Evolutionary conservation across 2,797 vertebrate genomes (phyloP), one percentile per base, ranked within the genome.

Genomic region (Chaetophractus vellerosus): DNA sequence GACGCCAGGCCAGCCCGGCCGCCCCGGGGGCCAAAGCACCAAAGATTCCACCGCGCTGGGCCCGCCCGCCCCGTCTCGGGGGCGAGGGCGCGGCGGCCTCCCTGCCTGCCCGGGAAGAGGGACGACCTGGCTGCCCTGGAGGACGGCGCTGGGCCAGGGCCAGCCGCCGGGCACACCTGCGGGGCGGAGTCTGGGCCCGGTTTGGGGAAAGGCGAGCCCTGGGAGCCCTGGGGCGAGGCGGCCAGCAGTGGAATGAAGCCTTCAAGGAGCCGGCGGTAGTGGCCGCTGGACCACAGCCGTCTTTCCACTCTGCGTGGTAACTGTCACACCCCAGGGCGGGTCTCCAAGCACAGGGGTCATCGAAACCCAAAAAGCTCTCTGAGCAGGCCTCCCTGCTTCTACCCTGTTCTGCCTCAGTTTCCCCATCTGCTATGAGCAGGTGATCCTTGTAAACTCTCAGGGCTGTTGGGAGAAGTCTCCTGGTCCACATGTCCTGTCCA

Each of bases 371-470:
- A 88, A 57, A 55, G 21, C 41, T 90, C 64, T 69, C 87, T 16
- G 31, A 92, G 78, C 83, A 78, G 92, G 87, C 72, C 18, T 84
- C 59, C 82, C 31, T 78, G 80, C 26, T 41, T 82, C 82, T 11
- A 79, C 71, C 94, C 75, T 66, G 26, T 21, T 74, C 90, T 69
- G 93, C 90, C 92, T 97, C 75, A 21, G 91, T 66, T 96, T 78
- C 82, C 87, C 95, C 61, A 59, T 87, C 93, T 80, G 59, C 38
- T 36, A 81, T 19, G 78, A 88, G 71, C 92, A 96, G 86, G 81
- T 92, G 92, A 84, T 55, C 55, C 84, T 38, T 63, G 69, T 84
- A 93, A 86, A 92, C 87, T 96, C 96, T 97, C 96, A 97, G 97
- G 97, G 92, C 94, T 63, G 84, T 72, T 83, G 78, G 78, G 84